A percentile compares a stretch with the other conserved stretches of the same genome.
Conservation (phyloP, 2,797 vertebrate species). For the Malurus splendens region DNA sequence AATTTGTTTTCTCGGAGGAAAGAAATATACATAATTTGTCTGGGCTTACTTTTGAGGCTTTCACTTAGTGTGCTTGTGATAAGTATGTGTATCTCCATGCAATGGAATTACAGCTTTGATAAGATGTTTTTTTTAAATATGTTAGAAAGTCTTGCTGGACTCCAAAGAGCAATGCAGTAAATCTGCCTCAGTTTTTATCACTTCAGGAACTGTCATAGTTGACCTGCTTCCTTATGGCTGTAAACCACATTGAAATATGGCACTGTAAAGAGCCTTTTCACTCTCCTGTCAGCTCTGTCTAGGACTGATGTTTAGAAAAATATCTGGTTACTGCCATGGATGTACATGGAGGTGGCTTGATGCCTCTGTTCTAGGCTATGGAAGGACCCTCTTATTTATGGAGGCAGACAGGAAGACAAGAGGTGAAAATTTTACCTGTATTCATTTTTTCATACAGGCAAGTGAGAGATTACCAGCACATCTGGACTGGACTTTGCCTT, state of each 20-base stretch:
- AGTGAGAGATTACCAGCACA: background rate
- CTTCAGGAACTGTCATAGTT: conserved; percentile 5
- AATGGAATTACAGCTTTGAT: background rate
- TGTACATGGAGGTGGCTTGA: background rate
- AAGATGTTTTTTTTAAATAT: background rate
- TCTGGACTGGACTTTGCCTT: background rate
- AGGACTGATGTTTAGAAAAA: background rate
- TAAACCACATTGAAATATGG: background rate
- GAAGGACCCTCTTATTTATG: background rate
- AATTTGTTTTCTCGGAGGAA: background rate
- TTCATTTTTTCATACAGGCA: background rate
- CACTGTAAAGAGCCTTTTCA: background rate
- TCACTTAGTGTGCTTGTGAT: background rate
- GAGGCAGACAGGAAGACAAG: background rate
- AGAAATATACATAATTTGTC: background rate
- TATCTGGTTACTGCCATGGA: background rate
- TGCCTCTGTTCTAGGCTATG: background rate
- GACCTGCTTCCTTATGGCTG: background rate
- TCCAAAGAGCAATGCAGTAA: background rate
- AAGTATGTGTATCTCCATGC: background rate
- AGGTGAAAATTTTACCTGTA: background rate
- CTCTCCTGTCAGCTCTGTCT: background rate
- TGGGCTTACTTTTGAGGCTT: background rate
- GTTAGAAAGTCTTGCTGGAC: background rate
- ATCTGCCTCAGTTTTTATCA: background rate